Percentiles rank a stretch among this genome's conserved stretches.
These are phyloP conservation scores for Lanius ludovicianus DNA, from an alignment of 2,113 vertebrate genomes.

Conservation along the genomic window DNA sequence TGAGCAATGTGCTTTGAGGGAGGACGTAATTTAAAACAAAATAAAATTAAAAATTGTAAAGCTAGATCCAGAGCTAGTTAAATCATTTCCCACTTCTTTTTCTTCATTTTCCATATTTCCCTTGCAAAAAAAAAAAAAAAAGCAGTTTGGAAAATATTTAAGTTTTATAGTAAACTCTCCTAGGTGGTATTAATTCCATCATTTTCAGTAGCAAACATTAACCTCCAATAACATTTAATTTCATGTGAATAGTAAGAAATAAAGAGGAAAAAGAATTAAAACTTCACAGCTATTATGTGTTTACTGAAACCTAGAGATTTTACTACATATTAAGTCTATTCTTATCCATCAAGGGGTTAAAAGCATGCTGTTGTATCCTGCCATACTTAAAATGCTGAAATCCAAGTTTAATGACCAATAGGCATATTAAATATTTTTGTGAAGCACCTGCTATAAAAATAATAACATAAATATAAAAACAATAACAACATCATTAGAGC, in stretches of 20 bases:
- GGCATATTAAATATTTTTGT: neutral
- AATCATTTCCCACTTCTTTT: rapidly evolving
- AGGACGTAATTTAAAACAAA: neutral
- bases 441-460: neutral
- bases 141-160: neutral
- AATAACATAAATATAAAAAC: neutral
- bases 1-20: neutral
- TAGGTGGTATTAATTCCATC: neutral
- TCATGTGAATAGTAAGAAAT: neutral
- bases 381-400: neutral
- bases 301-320: neutral
- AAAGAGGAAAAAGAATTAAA: neutral
- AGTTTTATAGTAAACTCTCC: neutral
- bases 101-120: neutral
- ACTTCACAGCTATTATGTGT: neutral
- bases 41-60: neutral
- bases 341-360: neutral
- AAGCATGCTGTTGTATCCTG: neutral
- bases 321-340: neutral
- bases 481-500: neutral
- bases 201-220: neutral
- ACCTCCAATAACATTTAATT: neutral
- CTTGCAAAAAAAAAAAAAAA: neutral
- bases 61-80: neutral
- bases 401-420: neutral